Evolutionary conservation across 2,888 invertebrate species (phyloP).

Genomic region (Leptopilina syphax): DNA sequence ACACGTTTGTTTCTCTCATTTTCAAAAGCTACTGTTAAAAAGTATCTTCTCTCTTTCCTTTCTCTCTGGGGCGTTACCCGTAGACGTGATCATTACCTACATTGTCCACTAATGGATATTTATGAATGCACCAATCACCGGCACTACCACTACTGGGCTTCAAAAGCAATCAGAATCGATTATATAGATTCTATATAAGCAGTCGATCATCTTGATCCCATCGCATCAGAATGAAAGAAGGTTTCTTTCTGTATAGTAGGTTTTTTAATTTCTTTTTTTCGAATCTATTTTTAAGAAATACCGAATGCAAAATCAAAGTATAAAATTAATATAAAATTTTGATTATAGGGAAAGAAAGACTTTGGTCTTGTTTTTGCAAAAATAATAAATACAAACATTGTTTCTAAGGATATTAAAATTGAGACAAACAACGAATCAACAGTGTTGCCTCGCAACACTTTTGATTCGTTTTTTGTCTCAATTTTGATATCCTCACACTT

Average conservation of each 20-base stretch:
- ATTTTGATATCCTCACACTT: too few relatives aligned
- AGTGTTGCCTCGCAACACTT: too few relatives aligned
- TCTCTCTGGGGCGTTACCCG: constrained; percentile 70
- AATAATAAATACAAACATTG: too few relatives aligned
- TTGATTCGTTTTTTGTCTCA: too few relatives aligned
- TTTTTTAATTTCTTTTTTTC: background rate
- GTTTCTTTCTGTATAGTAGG: background rate
- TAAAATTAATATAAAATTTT: too few relatives aligned
- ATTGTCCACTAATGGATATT: constrained; percentile 77
- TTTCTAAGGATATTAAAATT: too few relatives aligned
- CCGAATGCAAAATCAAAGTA: too few relatives aligned
- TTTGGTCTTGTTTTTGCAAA: too few relatives aligned
- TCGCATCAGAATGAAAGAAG: background rate
- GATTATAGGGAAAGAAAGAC: too few relatives aligned
- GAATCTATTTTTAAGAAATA: background rate
- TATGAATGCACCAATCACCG: constrained; percentile 77
- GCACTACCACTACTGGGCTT: constrained; percentile 75
- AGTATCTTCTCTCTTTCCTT: too few relatives aligned
- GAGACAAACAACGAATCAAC: too few relatives aligned
- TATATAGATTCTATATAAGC: constrained; percentile 70
- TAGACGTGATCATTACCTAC: constrained; percentile 75
- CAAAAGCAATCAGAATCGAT: constrained; percentile 77
- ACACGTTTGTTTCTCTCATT: constrained; percentile 69
- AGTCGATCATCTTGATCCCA: constrained; percentile 20
- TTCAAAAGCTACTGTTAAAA: constrained; percentile 61